Conservation (phyloP, 2,888 invertebrate genomes). For the Phlogophora meticulosa region DNA sequence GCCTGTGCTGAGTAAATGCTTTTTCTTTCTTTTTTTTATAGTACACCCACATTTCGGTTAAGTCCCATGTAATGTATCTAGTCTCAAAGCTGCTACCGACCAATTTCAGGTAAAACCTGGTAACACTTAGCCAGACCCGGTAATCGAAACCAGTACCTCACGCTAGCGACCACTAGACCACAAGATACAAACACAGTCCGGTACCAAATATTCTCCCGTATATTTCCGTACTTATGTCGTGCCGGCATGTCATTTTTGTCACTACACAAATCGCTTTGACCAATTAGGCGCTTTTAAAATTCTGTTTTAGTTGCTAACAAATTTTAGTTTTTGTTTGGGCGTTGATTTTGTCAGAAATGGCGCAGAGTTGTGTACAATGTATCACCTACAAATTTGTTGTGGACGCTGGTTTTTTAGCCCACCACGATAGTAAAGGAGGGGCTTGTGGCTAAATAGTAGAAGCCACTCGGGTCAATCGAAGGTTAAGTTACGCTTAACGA, state of each 20-base stretch:
- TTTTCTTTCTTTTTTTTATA: too few species aligned
- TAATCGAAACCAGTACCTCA: too few species aligned
- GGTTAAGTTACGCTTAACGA: too few species aligned
- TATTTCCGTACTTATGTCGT: constrained; percentile 62
- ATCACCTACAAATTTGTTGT: constrained; percentile 46
- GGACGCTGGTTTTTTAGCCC: constrained; percentile 25
- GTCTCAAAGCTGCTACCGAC: too few species aligned
- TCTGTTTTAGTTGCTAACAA: constrained; percentile 67
- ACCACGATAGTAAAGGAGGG: constrained; percentile 17
- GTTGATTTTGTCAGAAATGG: constrained; percentile 45
- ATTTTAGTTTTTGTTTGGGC: constrained; percentile 57
- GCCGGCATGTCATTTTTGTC: constrained; percentile 72
- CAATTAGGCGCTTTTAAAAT: constrained; percentile 73
- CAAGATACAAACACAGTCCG: too few species aligned
- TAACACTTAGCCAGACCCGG: too few species aligned
- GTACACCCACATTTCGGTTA: too few species aligned
- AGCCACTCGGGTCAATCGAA: too few species aligned
- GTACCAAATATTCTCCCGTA: constrained; percentile 59
- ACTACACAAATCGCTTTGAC: constrained; percentile 70
- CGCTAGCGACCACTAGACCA: too few species aligned
- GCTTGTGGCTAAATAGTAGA: neutral
- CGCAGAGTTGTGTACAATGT: constrained; percentile 49
- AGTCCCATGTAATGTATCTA: too few species aligned
- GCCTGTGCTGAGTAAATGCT: too few species aligned
- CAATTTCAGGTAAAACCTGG: too few species aligned